Evolutionary conservation across 2,888 invertebrate genomes (phyloP).

Genomic region (Tipula lateralis): DNA sequence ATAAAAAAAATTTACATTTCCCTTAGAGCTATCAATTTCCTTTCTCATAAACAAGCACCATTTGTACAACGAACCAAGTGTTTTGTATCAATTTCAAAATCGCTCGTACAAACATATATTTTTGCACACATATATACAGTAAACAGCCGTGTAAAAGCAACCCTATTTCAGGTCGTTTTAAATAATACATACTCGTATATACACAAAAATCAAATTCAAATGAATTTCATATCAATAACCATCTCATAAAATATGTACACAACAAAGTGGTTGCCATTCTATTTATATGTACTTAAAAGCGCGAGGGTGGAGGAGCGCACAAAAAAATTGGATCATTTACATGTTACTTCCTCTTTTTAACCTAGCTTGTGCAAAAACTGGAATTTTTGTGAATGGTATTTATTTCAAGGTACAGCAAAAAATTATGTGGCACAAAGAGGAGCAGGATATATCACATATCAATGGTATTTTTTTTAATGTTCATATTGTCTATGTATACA

Average conservation of each 20-base stretch:
- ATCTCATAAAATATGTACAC: background rate
- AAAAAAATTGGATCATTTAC: background rate
- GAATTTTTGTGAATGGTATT: background rate
- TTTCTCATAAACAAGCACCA: background rate
- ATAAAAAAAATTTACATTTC: background rate
- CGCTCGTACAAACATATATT: background rate
- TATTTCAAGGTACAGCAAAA: background rate
- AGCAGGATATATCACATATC: conserved; percentile 24
- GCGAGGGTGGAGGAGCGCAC: background rate
- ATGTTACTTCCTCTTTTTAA: background rate
- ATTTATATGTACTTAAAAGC: background rate
- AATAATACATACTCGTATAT: background rate
- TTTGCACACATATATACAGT: background rate
- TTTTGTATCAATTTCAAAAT: background rate
- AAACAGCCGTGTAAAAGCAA: background rate
- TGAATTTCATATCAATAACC: conserved; percentile 4
- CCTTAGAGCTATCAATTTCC: background rate
- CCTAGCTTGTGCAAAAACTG: background rate
- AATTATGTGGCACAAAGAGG: background rate
- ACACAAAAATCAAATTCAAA: conserved; percentile 5
- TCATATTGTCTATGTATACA: background rate
- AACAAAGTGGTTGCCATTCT: background rate
- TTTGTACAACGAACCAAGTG: background rate
- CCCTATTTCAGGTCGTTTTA: background rate
- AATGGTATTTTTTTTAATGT: background rate